Evolutionary conservation across 2,113 vertebrate species (phyloP).

Genomic region (Aptenodytes forsteri): DNA sequence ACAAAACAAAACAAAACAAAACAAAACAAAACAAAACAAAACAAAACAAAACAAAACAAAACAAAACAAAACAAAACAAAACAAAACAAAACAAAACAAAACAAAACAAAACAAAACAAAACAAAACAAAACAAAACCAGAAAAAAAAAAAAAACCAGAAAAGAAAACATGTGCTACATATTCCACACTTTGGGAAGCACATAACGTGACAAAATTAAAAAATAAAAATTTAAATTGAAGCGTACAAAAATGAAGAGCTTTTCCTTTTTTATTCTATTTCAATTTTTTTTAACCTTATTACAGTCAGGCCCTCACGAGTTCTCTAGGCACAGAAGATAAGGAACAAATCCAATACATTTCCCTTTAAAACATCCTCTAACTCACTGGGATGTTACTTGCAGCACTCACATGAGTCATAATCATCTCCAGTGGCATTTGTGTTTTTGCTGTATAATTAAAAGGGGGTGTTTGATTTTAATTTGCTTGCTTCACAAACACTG

Average conservation of each 20-base stretch:
- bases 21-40: not conserved
- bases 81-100: not conserved
- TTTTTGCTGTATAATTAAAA: conserved; percentile 23
- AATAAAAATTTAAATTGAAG: not conserved
- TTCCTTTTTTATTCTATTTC: not conserved
- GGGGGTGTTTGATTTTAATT: not conserved
- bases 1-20: not conserved
- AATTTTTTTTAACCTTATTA: not conserved
- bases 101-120: not conserved
- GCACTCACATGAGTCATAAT: not conserved
- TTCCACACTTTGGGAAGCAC: not conserved
- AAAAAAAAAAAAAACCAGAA: not conserved
- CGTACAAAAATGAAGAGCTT: not conserved
- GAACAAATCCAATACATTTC: not conserved
- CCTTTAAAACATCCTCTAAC: not conserved
- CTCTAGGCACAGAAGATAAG: not conserved
- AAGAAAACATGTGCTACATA: not conserved
- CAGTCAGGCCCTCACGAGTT: not conserved
- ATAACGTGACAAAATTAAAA: not conserved
- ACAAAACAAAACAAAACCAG: not conserved
- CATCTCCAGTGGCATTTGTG: conserved; percentile 11
- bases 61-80: not conserved
- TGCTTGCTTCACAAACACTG: conserved; percentile 1
- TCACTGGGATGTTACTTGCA: not conserved
- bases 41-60: not conserved